Evolutionary conservation across 2,113 vertebrate genomes (phyloP), one percentile per base, ranked within the genome.

Genomic region (Rhea pennata): DNA sequence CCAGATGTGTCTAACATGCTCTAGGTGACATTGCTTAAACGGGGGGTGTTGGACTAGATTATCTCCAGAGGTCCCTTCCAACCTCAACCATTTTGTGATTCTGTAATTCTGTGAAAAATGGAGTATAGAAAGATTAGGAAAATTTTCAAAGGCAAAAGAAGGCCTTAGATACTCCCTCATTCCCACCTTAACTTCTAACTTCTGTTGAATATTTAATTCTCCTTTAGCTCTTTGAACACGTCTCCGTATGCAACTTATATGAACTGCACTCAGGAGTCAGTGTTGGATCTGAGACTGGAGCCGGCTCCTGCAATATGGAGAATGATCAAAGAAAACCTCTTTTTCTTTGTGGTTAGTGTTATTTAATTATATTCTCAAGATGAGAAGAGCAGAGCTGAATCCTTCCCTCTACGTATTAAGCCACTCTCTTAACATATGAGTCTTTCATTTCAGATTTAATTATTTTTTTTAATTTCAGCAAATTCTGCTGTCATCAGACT

Each of bases 191-290:
- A 59, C 56, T 61, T 59, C 42, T 17, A 61, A 46, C 54, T 13
- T 20, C 21, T 46, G 33, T 14, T 17, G 22, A 61, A 24, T 46
- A 36, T 24, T 23, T n/a, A 51, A 36, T 16, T 24, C 20, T 71
- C 24, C 40, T 42, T 16, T 36, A 44, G 44, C 15, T 10, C 23
- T 26, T 9, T 2, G 1, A 4, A 7, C 19, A 14, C 1, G 1
- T 17, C 53, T n/a, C 26, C 11, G 15, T 4, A 9, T 0, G 0
- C 15, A 26, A 33, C 31, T 64, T 21, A 0, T 8, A 33, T 14
- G 44, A n/a, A 48, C 21, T 2, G 2, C n/a, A 31, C 33, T 9
- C 2, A 3, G 76, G 26, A 12, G 39, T 26, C 12, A 19, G n/a
- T 39, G 27, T 29, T 73, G 62, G 12, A 40, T 42, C 53, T 17